Evolutionary conservation across 2,888 invertebrate species (phyloP).

Genomic region (Epirrita christyi): DNA sequence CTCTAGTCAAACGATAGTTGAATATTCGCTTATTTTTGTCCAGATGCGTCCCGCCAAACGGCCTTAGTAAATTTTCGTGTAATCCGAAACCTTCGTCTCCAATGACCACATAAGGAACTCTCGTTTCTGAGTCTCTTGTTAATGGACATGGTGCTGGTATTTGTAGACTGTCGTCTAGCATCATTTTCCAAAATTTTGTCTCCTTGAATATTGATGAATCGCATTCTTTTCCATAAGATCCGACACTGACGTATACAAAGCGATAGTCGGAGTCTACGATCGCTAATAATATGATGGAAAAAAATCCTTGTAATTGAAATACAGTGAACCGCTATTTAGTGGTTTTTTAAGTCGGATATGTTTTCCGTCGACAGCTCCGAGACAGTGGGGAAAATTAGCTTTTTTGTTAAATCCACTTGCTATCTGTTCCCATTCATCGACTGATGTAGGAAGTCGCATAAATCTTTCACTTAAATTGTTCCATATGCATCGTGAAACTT

Average conservation of each 20-base stretch:
- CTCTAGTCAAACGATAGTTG: constrained; percentile 24
- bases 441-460: constrained; percentile 35
- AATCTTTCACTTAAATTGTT: constrained; percentile 33
- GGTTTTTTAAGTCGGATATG: constrained; percentile 38
- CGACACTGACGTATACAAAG: constrained; percentile 36
- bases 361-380: constrained; percentile 36
- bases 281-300: constrained; percentile 41
- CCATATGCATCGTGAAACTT: constrained; percentile 32
- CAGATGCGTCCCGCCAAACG: constrained; percentile 27
- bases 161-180: constrained; percentile 36
- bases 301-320: constrained; percentile 38
- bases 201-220: constrained; percentile 42
- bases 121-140: constrained; percentile 28
- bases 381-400: constrained; percentile 26
- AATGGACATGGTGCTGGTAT: constrained; percentile 38
- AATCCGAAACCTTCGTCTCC: constrained; percentile 32
- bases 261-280: constrained; percentile 39
- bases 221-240: constrained; percentile 41
- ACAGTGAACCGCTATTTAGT: constrained; percentile 33
- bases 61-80: constrained; percentile 28
- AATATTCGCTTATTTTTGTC: constrained; percentile 27
- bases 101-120: constrained; percentile 31
- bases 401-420: constrained; percentile 32
- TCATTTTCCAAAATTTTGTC: constrained; percentile 39
- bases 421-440: constrained; percentile 33